Percentiles rank a stretch among this genome's conserved stretches.
Conservation (phyloP, 2,797 vertebrate species). For the Denticeps clupeoides region DNA sequence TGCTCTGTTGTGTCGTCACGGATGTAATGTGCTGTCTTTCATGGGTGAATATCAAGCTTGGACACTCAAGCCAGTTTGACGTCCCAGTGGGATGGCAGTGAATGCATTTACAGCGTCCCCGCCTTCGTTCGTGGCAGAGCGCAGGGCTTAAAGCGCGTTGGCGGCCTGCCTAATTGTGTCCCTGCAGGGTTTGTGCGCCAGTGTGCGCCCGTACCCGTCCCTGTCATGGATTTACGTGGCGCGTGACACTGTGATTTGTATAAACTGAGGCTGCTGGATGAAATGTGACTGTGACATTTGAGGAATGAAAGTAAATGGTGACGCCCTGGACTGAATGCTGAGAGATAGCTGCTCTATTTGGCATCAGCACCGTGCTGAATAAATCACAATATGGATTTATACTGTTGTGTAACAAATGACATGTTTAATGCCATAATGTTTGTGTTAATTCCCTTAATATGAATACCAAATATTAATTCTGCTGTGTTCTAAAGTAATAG, state of each 20-base stretch:
- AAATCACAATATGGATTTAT: too few species aligned
- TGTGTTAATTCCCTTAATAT: too few species aligned
- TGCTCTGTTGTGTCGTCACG: not conserved
- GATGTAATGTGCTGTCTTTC: conserved; percentile 2
- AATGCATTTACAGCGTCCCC: conserved; percentile 4
- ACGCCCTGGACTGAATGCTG: too few species aligned
- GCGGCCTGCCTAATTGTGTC: not conserved
- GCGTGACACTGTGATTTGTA: conserved; percentile 31
- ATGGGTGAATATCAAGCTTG: conserved; percentile 3
- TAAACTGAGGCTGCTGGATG: too few species aligned
- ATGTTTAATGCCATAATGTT: too few species aligned
- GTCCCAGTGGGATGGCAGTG: not conserved
- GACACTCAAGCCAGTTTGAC: not conserved
- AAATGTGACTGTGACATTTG: too few species aligned
- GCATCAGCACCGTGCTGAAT: too few species aligned
- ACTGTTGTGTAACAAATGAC: too few species aligned
- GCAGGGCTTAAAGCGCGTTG: not conserved
- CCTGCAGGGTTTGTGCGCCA: conserved; percentile 2
- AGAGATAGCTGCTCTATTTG: too few species aligned
- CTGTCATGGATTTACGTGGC: conserved; percentile 34
- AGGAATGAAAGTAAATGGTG: too few species aligned
- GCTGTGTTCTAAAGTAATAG: too few species aligned
- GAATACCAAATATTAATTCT: too few species aligned
- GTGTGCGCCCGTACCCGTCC: not conserved
- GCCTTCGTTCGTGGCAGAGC: conserved; percentile 1